phyloP scores from a whole-genome alignment of 2,113 vertebrate species.

The Scortum barcoo region DNA sequence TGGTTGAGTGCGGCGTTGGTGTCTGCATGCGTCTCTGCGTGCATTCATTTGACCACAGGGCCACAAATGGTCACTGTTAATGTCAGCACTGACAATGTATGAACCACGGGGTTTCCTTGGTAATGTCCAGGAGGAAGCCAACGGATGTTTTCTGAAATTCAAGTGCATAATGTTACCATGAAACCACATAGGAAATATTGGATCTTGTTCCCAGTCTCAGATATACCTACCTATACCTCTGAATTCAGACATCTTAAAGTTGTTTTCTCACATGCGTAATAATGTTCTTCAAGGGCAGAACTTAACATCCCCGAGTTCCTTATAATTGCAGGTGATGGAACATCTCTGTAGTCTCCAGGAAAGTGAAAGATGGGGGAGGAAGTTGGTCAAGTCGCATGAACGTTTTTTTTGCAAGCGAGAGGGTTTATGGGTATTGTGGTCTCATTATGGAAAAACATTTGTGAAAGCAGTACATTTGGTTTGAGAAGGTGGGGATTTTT shows the following conservation, averaged over 20 bases:
- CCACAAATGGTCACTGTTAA: conserved; percentile 41
- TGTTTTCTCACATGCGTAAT: background rate
- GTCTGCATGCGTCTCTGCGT: conserved; percentile 46
- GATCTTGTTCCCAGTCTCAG: conserved; percentile 3
- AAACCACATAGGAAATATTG: conserved; percentile 36
- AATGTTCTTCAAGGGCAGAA: background rate
- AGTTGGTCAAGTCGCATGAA: conserved; percentile 15
- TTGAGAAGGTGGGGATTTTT: conserved; percentile 21
- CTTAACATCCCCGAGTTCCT: background rate
- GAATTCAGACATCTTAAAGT: background rate
- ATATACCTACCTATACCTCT: background rate
- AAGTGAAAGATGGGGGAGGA: conserved; percentile 43
- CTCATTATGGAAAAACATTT: conserved; percentile 30
- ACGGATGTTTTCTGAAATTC: conserved; percentile 61
- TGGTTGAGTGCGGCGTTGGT: conserved; percentile 44
- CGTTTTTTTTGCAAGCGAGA: conserved; percentile 3
- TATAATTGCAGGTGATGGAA: too few species aligned
- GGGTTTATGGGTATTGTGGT: conserved; percentile 48
- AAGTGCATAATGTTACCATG: conserved; percentile 20
- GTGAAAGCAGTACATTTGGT: background rate
- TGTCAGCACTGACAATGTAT: conserved; percentile 44
- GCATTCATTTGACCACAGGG: conserved; percentile 47
- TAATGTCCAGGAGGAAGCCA: conserved; percentile 31
- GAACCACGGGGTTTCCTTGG: conserved; percentile 79
- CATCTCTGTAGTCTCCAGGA: background rate